These are phyloP conservation scores for Zonitis immaculata DNA, from an alignment of 2,888 invertebrate genomes.

Conservation along the genomic window DNA sequence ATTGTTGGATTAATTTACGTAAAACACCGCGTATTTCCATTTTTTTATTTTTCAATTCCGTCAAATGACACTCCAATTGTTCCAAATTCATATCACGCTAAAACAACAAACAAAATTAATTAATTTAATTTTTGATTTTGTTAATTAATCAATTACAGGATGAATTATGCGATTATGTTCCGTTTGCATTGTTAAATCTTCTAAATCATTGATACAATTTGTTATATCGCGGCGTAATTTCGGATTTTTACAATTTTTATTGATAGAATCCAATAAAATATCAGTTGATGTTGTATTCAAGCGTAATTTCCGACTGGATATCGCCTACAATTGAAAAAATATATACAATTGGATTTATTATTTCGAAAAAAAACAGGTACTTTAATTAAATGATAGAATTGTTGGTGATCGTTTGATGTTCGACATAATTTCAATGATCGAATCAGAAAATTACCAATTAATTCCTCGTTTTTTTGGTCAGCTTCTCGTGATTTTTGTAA, in stretches of 20 bases:
- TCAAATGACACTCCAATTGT: slow-evolving; percentile 59
- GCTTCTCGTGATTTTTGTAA: slow-evolving; percentile 51
- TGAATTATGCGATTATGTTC: slow-evolving; percentile 48
- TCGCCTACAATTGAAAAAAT: slow-evolving; percentile 25
- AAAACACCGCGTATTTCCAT: slow-evolving; percentile 65
- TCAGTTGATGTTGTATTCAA: slow-evolving; percentile 28
- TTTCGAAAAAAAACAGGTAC: slow-evolving; percentile 40
- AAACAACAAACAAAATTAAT: slow-evolving; percentile 12
- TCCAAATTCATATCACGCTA: slow-evolving; percentile 60
- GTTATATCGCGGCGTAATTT: slow-evolving; percentile 14
- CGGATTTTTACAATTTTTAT: background rate
- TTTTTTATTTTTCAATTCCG: slow-evolving; percentile 61
- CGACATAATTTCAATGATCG: slow-evolving; percentile 50
- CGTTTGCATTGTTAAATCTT: slow-evolving; percentile 25
- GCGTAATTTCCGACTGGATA: slow-evolving; percentile 26
- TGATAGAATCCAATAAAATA: slow-evolving; percentile 16
- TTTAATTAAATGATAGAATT: slow-evolving; percentile 48
- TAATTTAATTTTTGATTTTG: too few relatives aligned
- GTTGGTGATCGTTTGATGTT: slow-evolving; percentile 45
- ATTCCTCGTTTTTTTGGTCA: slow-evolving; percentile 51
- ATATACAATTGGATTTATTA: background rate
- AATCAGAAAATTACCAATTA: slow-evolving; percentile 56
- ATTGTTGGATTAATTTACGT: slow-evolving; percentile 56
- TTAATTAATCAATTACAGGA: slow-evolving; percentile 44
- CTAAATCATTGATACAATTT: slow-evolving; percentile 19